Percentiles rank a stretch among this genome's conserved stretches.
Evolutionary conservation across 2,797 vertebrate species (phyloP).

Genomic region (Erpetoichthys calabaricus): DNA sequence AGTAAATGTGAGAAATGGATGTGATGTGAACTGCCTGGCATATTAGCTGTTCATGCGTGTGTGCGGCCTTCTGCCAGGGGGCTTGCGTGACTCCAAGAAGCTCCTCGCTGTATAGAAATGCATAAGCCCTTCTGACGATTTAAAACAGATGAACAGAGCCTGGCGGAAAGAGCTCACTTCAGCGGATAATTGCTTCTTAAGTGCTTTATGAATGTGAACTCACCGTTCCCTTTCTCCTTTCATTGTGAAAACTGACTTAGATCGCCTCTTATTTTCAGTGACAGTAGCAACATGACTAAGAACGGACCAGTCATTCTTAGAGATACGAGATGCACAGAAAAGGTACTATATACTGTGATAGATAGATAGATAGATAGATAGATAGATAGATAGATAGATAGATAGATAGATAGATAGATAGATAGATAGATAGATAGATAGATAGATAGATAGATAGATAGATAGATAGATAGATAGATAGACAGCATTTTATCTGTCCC

Average conservation of each 20-base stretch:
- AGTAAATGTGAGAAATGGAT: too few relatives aligned
- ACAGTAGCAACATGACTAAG: slow-evolving; percentile 36
- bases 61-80: neutral
- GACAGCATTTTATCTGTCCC: too few relatives aligned
- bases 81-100: slow-evolving; percentile 53
- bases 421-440: too few relatives aligned
- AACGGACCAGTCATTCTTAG: neutral
- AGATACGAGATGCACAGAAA: too few relatives aligned
- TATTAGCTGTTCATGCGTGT: too few relatives aligned
- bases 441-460: too few relatives aligned
- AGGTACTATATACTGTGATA: neutral
- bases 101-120: slow-evolving; percentile 52
- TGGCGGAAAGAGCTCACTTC: slow-evolving; percentile 35
- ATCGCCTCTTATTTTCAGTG: slow-evolving; percentile 38
- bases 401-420: neutral
- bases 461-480: too few relatives aligned
- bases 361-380: neutral
- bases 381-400: neutral
- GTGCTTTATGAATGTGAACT: slow-evolving; percentile 43
- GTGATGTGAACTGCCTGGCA: too few relatives aligned
- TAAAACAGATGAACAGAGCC: slow-evolving; percentile 37
- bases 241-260: slow-evolving; percentile 18
- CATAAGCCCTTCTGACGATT: slow-evolving; percentile 45
- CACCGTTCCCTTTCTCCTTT: slow-evolving; percentile 36
- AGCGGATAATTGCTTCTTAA: slow-evolving; percentile 52